Percentiles rank a stretch among this genome's conserved stretches.
Evolutionary conservation across 2,888 invertebrate species (phyloP).

Genomic region (Eristalinus aeneus): DNA sequence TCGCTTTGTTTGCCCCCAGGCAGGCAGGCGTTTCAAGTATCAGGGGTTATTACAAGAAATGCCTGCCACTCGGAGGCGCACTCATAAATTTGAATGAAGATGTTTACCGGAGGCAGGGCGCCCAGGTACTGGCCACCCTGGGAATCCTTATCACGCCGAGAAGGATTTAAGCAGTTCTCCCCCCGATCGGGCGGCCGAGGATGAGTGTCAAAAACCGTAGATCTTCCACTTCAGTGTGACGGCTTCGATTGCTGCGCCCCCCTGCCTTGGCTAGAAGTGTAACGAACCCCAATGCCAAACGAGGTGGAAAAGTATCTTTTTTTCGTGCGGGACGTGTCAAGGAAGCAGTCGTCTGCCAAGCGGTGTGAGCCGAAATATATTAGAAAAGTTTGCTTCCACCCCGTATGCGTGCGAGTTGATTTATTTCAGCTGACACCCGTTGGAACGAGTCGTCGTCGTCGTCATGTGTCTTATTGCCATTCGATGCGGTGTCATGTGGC

Average conservation of each 20-base stretch:
- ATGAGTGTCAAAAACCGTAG: slow-evolving; percentile 42
- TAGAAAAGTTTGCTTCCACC: slow-evolving; percentile 47
- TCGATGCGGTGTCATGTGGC: slow-evolving; percentile 26
- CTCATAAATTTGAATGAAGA: slow-evolving; percentile 64
- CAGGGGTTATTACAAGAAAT: slow-evolving; percentile 51
- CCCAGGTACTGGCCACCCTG: neutral
- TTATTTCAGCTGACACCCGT: slow-evolving; percentile 62
- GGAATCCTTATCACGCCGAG: slow-evolving; percentile 39
- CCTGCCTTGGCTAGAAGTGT: neutral
- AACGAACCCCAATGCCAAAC: slow-evolving; percentile 38
- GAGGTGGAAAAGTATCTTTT: slow-evolving; percentile 56
- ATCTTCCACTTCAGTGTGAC: slow-evolving; percentile 37
- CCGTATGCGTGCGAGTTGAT: slow-evolving; percentile 53
- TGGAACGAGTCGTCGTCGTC: neutral
- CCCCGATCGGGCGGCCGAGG: neutral
- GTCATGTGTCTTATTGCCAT: slow-evolving; percentile 32
- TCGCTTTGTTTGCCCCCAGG: slow-evolving; percentile 39
- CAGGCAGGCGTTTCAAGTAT: slow-evolving; percentile 39
- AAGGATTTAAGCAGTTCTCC: slow-evolving; percentile 7
- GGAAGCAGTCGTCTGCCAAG: neutral
- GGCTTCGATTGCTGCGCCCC: slow-evolving; percentile 22
- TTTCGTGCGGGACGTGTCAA: slow-evolving; percentile 27
- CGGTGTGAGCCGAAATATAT: slow-evolving; percentile 46
- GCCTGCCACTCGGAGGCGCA: slow-evolving; percentile 22
- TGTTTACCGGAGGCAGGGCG: slow-evolving; percentile 15